These are phyloP conservation scores for Vulpes ferrilata DNA, from an alignment of 2,113 vertebrate genomes.

Conservation along the genomic window DNA sequence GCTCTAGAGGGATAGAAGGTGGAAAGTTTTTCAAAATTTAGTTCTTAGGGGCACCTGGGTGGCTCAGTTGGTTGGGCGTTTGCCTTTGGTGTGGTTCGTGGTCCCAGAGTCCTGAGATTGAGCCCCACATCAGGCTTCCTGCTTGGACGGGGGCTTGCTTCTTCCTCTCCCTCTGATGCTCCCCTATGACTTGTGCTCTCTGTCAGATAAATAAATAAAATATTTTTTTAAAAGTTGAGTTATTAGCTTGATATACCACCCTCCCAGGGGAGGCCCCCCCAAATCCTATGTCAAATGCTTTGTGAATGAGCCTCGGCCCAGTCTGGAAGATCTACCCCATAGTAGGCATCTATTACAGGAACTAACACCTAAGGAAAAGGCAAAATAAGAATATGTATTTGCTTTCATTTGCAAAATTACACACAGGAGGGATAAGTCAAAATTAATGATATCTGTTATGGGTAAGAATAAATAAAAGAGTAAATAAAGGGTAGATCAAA, in stretches of 20 bases:
- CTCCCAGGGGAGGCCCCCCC: not conserved
- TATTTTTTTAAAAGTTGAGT: not conserved
- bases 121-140: no score
- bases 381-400: not conserved
- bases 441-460: not conserved
- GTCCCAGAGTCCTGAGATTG: no score
- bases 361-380: not conserved
- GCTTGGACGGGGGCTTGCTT: no score
- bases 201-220: no score
- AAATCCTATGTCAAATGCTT: not conserved
- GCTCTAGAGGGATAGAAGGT: not conserved
- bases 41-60: not conserved
- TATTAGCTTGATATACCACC: not conserved
- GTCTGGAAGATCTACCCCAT: not conserved
- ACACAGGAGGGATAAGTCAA: not conserved
- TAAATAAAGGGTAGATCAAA: not conserved
- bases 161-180: no score
- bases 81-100: no score
- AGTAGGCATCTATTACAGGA: not conserved
- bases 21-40: not conserved
- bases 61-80: no score
- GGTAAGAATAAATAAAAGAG: not conserved
- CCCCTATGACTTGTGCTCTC: no score
- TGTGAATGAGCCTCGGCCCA: not conserved
- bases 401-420: constrained; percentile 20